Percentiles rank a stretch among this genome's conserved stretches.
Evolutionary conservation across 1,140 invertebrate species (phyloP).

Genomic region (Ostrea edulis): DNA sequence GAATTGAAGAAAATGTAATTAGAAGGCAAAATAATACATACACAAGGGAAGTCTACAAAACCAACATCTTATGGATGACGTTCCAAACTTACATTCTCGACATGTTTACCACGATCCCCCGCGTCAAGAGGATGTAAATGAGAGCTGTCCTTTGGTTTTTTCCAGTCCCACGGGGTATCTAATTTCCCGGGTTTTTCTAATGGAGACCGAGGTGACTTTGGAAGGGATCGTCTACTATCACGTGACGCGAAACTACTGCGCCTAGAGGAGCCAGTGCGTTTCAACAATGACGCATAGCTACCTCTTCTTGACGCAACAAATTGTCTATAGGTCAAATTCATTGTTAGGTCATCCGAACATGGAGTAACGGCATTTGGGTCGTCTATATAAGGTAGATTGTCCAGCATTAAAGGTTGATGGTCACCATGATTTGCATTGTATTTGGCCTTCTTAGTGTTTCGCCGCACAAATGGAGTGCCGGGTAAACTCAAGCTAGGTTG

Average conservation of each 20-base stretch:
- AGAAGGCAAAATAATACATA: no score
- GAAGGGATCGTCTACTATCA: conserved; percentile 69
- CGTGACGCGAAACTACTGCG: conserved; percentile 73
- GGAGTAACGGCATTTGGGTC: conserved; percentile 98
- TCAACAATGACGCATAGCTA: conserved; percentile 68
- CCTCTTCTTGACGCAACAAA: conserved; percentile 63
- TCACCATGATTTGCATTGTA: conserved; percentile 82
- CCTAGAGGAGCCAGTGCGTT: conserved; percentile 65
- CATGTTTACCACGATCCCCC: conserved; percentile 74
- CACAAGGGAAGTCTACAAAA: not conserved
- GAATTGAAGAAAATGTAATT: not conserved
- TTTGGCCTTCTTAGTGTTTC: conserved; percentile 86
- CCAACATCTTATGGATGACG: not conserved
- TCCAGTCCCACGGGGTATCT: conserved; percentile 67
- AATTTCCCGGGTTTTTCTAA: conserved; percentile 66
- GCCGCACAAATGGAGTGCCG: conserved; percentile 95
- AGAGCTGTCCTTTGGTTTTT: conserved; percentile 62
- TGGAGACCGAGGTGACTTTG: conserved; percentile 60
- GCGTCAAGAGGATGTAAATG: conserved; percentile 72
- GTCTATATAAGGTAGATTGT: conserved; percentile 97
- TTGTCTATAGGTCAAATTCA: conserved; percentile 69
- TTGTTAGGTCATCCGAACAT: conserved; percentile 92
- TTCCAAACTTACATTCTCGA: conserved; percentile 72
- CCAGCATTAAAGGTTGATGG: conserved; percentile 93
- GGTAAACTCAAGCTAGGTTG: conserved; percentile 97